Evolutionary conservation across 1,140 invertebrate genomes (phyloP).

Genomic region (Eupeodes corollae): DNA sequence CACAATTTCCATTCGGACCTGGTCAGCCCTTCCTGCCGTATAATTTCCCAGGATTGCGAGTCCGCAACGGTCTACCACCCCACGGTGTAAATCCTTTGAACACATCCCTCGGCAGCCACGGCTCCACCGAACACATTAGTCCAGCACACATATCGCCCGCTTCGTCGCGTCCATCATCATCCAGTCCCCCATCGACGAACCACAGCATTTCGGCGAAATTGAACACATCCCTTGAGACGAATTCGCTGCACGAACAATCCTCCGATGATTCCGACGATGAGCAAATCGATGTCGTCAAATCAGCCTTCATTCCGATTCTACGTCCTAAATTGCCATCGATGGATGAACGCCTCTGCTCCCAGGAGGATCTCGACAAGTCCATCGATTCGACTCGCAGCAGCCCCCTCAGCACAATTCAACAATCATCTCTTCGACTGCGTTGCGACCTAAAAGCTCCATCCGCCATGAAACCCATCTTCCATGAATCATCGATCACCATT

Average conservation of each 20-base stretch:
- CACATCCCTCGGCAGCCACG: conserved; percentile 17
- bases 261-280: conserved; percentile 55
- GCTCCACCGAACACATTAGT: conserved; percentile 7
- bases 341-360: conserved; percentile 37
- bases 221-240: conserved; percentile 43
- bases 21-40: conserved; percentile 36
- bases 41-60: conserved; percentile 31
- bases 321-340: conserved; percentile 29
- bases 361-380: conserved; percentile 32
- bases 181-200: conserved; percentile 36
- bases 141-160: conserved; percentile 43
- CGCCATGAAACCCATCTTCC: conserved; percentile 37
- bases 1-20: conserved; percentile 40
- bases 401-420: conserved; percentile 13
- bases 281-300: conserved; percentile 61
- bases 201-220: conserved; percentile 40
- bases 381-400: conserved; percentile 26
- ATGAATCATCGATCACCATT: conserved; percentile 14
- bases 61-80: conserved; percentile 16
- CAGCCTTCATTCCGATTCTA: conserved; percentile 52
- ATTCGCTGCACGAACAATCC: conserved; percentile 49
- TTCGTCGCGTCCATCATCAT: conserved; percentile 42
- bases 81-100: conserved; percentile 18
- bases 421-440: conserved; percentile 19
- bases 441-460: conserved; percentile 52